Conservation (phyloP, 1,140 invertebrate genomes). For the Prorops nasuta region DNA sequence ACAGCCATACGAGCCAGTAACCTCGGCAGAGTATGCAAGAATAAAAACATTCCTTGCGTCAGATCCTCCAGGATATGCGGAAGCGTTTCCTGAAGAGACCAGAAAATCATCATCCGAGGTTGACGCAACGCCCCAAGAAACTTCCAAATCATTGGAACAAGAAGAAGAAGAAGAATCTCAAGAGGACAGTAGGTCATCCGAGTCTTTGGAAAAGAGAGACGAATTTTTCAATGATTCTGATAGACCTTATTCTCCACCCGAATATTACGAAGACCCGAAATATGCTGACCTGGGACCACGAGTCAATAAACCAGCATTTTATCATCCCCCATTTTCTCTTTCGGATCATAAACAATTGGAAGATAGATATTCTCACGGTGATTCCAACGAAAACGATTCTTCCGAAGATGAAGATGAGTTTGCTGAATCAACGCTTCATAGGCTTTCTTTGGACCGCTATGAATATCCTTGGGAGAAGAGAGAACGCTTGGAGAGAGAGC, state of each 20-base stretch:
- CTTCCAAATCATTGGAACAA: conserved; percentile 1
- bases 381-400: conserved; percentile 15
- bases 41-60: conserved; percentile 17
- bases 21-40: not conserved
- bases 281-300: conserved; percentile 41
- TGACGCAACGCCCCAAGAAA: conserved; percentile 1
- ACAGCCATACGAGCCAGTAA: too few relatives aligned
- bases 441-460: conserved; percentile 20
- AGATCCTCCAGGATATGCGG: conserved; percentile 26
- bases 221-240: too few relatives aligned
- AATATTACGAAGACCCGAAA: conserved; percentile 41
- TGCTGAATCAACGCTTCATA: too few relatives aligned
- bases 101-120: not conserved
- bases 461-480: conserved; percentile 46
- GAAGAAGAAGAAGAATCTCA: conserved; percentile 13
- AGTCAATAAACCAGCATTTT: conserved; percentile 43
- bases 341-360: conserved; percentile 16
- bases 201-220: too few relatives aligned
- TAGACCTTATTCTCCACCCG: conserved; percentile 39
- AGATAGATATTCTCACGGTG: too few relatives aligned
- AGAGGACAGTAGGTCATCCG: conserved; percentile 9
- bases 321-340: conserved; percentile 39
- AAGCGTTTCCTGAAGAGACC: conserved; percentile 19
- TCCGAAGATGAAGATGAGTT: conserved; percentile 23
- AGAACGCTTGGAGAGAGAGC: conserved; percentile 27